phyloP scores from a whole-genome alignment of 2,888 invertebrate genomes.

The Atrina japonica region DNA sequence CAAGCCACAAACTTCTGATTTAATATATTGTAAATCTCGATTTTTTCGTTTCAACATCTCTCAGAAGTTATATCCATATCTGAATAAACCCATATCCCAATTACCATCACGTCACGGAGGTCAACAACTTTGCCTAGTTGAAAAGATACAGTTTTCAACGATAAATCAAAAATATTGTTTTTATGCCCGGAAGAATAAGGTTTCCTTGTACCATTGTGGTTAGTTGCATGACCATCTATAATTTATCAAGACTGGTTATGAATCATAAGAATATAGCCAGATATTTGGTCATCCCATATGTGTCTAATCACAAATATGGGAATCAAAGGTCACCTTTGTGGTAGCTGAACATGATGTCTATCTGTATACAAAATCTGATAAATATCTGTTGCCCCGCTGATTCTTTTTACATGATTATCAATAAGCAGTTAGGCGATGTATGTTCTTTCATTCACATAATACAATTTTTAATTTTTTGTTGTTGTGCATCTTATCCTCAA shows the following conservation, averaged over 20 bases:
- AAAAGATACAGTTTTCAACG: slow-evolving; percentile 34
- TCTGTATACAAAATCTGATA: slow-evolving; percentile 9
- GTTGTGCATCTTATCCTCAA: slow-evolving; percentile 1
- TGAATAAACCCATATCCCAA: too few relatives aligned
- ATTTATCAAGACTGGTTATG: slow-evolving; percentile 28
- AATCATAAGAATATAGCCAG: slow-evolving; percentile 16
- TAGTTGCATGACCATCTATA: slow-evolving; percentile 24
- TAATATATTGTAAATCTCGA: too few relatives aligned
- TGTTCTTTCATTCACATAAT: slow-evolving; percentile 12
- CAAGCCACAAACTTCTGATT: too few relatives aligned
- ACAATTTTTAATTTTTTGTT: slow-evolving; percentile 13
- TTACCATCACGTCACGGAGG: too few relatives aligned
- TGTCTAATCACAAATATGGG: not conserved
- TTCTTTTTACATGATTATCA: slow-evolving; percentile 13
- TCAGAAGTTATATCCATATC: too few relatives aligned
- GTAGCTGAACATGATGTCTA: slow-evolving; percentile 5
- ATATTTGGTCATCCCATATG: slow-evolving; percentile 18
- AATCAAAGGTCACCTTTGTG: slow-evolving; percentile 16
- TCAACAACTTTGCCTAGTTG: not conserved
- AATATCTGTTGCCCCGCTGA: slow-evolving; percentile 8
- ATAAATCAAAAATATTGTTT: slow-evolving; percentile 12
- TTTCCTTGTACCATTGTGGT: not conserved
- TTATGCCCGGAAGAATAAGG: not conserved
- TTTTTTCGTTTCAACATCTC: too few relatives aligned
- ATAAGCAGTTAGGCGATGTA: not conserved